Base-by-base conservation (phyloP, 2,888 invertebrate genomes). In the Acholoe squamosa region DNA sequence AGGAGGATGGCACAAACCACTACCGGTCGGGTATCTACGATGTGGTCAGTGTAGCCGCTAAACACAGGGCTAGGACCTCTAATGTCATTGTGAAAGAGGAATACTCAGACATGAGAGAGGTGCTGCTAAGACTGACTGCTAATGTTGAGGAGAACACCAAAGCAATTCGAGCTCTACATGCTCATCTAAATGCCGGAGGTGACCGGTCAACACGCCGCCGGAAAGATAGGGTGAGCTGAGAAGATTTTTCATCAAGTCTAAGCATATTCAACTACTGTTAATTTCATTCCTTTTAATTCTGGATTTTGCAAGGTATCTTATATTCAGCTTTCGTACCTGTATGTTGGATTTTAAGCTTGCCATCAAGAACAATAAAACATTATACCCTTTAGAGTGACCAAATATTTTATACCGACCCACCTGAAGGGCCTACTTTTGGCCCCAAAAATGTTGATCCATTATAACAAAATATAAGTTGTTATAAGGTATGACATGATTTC, bases 11-110 rank as follows among this genome's bases (percentile, higher is more conserved):
- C 28, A 71, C 71, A 14, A 28, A 14, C 71, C 28, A 71, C 71
- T 71, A 71, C 71, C 71, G 71, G 71, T 71, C 71, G 31, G 71
- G 71, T 22, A 71, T 71, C 71, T 71, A 7, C 28, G 71, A 71
- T 25, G 71, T 71, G 71, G 71, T 71, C 14, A 71, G 71, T 28
- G 71, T 71, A 25, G n/a, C 71, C 3, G 28, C 25, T 7, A 71
- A 71, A 28, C 25, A 71, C 5, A 25, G 28, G 28, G 3, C 28
- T 0, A 22, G 3, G 71, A 14, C 0, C 14, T n/a, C 19, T 19
- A 61, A 61, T n/a, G 28, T 28, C 28, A 71, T 71, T 25, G 71
- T 71, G 28, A 71, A 28, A 25, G 71, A 71, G 25, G 71, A 71
- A 14, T 28, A 28, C 16, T 61, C 61, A 61, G 71, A 71, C 25